Evolutionary conservation across 2,797 vertebrate genomes (phyloP).

Genomic region (Sylvilagus floridanus): DNA sequence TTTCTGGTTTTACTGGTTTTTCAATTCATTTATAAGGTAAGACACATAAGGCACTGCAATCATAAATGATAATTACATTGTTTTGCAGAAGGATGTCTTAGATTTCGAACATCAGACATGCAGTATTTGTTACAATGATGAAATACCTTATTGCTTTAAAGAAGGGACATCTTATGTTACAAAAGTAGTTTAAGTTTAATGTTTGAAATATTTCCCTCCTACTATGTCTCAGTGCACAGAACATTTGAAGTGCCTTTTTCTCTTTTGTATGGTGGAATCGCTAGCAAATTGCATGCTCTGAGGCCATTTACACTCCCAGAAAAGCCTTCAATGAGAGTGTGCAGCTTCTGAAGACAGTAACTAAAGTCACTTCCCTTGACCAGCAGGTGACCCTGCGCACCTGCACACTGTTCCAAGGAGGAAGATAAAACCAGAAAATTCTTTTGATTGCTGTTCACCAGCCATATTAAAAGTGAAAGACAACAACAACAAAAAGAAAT

Average conservation of each 20-base stretch:
- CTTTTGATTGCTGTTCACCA: constrained; percentile 1
- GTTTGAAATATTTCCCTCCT: constrained; percentile 36
- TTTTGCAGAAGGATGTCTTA: not conserved
- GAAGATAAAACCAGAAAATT: constrained; percentile 29
- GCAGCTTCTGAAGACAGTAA: constrained; percentile 36
- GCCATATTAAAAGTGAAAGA: not conserved
- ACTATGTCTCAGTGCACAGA: not conserved
- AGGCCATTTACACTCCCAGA: constrained; percentile 34
- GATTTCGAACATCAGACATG: not conserved
- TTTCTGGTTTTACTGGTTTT: not conserved
- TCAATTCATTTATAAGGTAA: not conserved
- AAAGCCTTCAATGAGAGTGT: constrained; percentile 58
- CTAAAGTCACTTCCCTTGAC: constrained; percentile 65
- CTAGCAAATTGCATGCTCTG: constrained; percentile 59
- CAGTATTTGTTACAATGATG: not conserved
- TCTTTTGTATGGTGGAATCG: constrained; percentile 37
- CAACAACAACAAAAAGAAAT: not conserved
- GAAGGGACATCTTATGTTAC: not conserved
- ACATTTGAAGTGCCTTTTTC: constrained; percentile 18
- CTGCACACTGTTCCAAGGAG: constrained; percentile 28
- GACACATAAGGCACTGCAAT: not conserved
- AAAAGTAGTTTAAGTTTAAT: not conserved
- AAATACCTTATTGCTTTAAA: constrained; percentile 6
- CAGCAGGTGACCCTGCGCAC: constrained; percentile 38
- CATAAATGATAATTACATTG: not conserved